A percentile compares a stretch with the other conserved stretches of the same genome.
phyloP scores from a whole-genome alignment of 2,888 invertebrate species.

The Portevinia maculata region DNA sequence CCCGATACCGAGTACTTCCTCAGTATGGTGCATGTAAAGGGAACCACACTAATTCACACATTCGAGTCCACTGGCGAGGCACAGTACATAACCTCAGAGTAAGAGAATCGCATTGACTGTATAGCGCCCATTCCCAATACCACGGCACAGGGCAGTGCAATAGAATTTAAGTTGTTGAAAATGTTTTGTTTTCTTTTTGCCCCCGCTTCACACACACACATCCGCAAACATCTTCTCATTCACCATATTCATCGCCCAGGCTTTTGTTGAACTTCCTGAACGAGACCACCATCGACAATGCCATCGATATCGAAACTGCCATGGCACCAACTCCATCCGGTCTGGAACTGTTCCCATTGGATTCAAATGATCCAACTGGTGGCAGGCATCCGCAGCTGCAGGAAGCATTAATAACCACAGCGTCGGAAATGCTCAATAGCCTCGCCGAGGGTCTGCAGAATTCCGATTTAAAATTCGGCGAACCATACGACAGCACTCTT shows the following conservation, averaged over 20 bases:
- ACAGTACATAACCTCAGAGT: conserved; percentile 82
- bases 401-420: conserved; percentile 79
- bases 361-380: conserved; percentile 81
- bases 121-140: no score
- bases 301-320: conserved; percentile 82
- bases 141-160: conserved; percentile 15
- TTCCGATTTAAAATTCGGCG: conserved; percentile 81
- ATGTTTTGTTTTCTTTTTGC: conserved; percentile 51
- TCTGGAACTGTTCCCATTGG: conserved; percentile 79
- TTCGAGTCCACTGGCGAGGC: conserved; percentile 83
- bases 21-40: conserved; percentile 81
- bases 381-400: conserved; percentile 81
- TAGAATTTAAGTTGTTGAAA: conserved; percentile 57
- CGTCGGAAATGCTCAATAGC: conserved; percentile 79
- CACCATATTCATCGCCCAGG: conserved; percentile 73
- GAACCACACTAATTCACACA: conserved; percentile 82
- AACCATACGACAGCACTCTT: conserved; percentile 82
- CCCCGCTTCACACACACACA: background rate
- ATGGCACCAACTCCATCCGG: conserved; percentile 79
- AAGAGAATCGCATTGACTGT: conserved; percentile 69
- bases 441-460: conserved; percentile 82
- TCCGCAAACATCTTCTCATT: background rate
- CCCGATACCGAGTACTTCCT: conserved; percentile 81
- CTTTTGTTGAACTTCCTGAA: conserved; percentile 80
- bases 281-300: conserved; percentile 81